Base-by-base conservation (phyloP, 2,888 invertebrate species). In the Nycteola revayana region DNA sequence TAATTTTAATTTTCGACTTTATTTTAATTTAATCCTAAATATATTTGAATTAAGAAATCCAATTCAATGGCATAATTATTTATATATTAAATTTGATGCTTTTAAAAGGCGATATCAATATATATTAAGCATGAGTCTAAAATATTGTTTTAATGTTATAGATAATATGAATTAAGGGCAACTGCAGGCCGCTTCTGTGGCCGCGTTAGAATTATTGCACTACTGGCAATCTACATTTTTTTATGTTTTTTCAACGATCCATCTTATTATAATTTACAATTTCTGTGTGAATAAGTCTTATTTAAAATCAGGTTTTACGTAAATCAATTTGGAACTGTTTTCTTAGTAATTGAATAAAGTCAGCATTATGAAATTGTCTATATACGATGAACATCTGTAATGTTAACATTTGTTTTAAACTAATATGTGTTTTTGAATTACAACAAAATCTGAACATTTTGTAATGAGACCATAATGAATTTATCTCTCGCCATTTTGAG, bases 281-380 rank as follows among this genome's bases (percentile, higher is more conserved):
- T 70, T 75, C 76, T 80, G 68, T 78, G 72, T 67, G 68, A 70
- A 76, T 79, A 85, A 79, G 76, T 79, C 75, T 54, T 82, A 81
- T 81, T 78, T 80, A 79, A 80, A 87, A 87, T 87, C 87, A 85
- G 75, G 85, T 84, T 78, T 72, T 79, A 76, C 71, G 62, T 75
- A 80, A 86, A 86, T 87, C 86, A 85, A 86, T 87, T 87, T 87
- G 75, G 81, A 86, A 69, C 72, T 68, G 79, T 86, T 86, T 87
- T 87, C 78, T 82, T 80, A 74, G 80, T 73, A 65, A 66, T 69
- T 7, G 37, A 69, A 73, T 66, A 61, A 73, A 70, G 67, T 59
- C 76, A 64, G 79, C 81, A 82, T 83, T 81, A 86, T 83, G 79
- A 83, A 86, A 82, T 86, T 78, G 76, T 75, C 71, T 60, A 62